These are phyloP conservation scores for Tenebrio molitor DNA, from an alignment of 1,140 invertebrate genomes.

Conservation along the genomic window DNA sequence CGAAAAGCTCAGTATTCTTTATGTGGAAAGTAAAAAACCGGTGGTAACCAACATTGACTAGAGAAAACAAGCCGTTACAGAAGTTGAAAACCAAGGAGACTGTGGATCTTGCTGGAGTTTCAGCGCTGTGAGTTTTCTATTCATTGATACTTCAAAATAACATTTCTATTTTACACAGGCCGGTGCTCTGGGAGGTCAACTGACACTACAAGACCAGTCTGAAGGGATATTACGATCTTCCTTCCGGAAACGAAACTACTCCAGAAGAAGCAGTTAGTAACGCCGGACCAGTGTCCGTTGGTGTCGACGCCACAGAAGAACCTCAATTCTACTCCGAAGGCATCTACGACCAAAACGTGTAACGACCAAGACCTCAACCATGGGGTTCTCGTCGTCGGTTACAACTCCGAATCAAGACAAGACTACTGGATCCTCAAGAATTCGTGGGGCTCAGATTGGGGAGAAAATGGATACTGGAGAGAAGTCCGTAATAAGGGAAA, in stretches of 20 bases:
- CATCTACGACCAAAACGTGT: slow-evolving; percentile 74
- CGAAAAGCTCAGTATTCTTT: not conserved
- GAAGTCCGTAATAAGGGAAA: slow-evolving; percentile 91
- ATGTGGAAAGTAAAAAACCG: not conserved
- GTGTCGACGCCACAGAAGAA: slow-evolving; percentile 92
- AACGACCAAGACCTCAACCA: slow-evolving; percentile 87
- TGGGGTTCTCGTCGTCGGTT: slow-evolving; percentile 89
- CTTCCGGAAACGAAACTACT: slow-evolving; percentile 79
- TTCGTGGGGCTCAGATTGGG: slow-evolving; percentile 89
- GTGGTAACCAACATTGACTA: slow-evolving; percentile 79
- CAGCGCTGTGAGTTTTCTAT: slow-evolving; percentile 75
- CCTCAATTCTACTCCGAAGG: slow-evolving; percentile 77
- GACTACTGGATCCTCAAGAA: slow-evolving; percentile 89
- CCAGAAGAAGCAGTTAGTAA: slow-evolving; percentile 87
- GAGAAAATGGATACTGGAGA: slow-evolving; percentile 88
- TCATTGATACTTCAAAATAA: too few relatives aligned
- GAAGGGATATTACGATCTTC: slow-evolving; percentile 85
- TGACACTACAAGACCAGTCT: slow-evolving; percentile 74
- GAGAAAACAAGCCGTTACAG: slow-evolving; percentile 91
- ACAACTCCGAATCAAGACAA: slow-evolving; percentile 75
- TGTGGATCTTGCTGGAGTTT: slow-evolving; percentile 98
- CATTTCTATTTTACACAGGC: slow-evolving; percentile 80
- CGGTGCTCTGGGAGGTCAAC: slow-evolving; percentile 95
- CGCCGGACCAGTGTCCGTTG: slow-evolving; percentile 89
- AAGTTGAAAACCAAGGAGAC: slow-evolving; percentile 92